phyloP scores from a whole-genome alignment of 1,140 invertebrate species.

The Ips nitidus region DNA sequence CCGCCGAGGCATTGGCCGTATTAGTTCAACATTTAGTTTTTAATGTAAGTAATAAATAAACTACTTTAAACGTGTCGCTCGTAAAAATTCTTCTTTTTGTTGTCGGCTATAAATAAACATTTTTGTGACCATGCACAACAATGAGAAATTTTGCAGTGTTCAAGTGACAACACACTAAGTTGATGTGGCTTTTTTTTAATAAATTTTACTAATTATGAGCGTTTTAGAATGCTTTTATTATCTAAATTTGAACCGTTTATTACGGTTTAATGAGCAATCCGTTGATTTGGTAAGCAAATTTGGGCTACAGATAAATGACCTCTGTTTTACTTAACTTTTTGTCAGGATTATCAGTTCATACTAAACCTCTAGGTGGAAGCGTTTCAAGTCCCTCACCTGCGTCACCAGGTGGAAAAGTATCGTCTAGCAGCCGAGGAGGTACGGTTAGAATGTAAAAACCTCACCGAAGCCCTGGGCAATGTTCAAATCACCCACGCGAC shows the following conservation, averaged over 20 bases:
- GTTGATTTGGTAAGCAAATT: too few species aligned
- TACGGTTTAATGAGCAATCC: too few species aligned
- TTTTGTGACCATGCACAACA: neutral
- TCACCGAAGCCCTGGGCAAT: slow-evolving; percentile 57
- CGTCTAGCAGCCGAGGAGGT: slow-evolving; percentile 58
- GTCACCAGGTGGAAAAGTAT: slow-evolving; percentile 57
- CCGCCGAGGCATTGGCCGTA: slow-evolving; percentile 68
- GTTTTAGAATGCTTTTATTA: too few species aligned
- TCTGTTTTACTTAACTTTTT: neutral
- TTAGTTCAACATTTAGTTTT: slow-evolving; percentile 71
- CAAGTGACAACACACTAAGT: neutral
- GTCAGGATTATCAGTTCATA: neutral
- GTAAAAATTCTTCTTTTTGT: neutral
- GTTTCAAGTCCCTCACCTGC: slow-evolving; percentile 57
- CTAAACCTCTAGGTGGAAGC: slow-evolving; percentile 61
- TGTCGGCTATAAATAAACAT: neutral
- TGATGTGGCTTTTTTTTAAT: neutral
- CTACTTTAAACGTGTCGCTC: too few species aligned
- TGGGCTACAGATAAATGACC: too few species aligned
- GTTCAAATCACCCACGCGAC: slow-evolving; percentile 52
- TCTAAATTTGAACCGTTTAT: too few species aligned
- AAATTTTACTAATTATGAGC: too few species aligned
- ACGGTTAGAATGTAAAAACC: slow-evolving; percentile 53
- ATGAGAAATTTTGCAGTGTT: neutral
- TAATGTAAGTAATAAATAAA: slow-evolving; percentile 58